Evolutionary conservation across 2,797 vertebrate species (phyloP).

Genomic region (Sebastes nivosus): DNA sequence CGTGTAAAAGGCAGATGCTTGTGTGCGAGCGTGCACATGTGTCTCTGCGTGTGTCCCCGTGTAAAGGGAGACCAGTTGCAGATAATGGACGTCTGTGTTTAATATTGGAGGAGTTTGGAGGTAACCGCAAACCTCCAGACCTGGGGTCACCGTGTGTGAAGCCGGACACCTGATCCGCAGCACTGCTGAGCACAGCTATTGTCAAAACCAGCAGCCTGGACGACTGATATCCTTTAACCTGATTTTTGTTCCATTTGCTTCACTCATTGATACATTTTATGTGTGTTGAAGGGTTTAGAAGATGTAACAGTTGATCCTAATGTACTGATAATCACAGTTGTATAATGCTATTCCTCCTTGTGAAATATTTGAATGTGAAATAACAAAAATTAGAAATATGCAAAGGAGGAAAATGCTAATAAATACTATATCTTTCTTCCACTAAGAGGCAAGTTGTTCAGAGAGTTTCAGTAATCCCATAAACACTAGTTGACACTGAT

Average conservation of each 20-base stretch:
- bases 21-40: slow-evolving; percentile 12
- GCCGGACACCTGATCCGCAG: slow-evolving; percentile 74
- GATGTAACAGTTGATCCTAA: background rate
- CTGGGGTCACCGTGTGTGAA: slow-evolving; percentile 72
- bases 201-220: slow-evolving; percentile 32
- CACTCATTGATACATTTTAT: background rate
- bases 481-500: slow-evolving; percentile 72
- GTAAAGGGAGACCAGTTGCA: slow-evolving; percentile 79
- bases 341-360: background rate
- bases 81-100: slow-evolving; percentile 81
- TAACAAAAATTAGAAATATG: background rate
- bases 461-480: slow-evolving; percentile 70
- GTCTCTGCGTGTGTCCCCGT: slow-evolving; percentile 45
- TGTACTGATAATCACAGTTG: background rate
- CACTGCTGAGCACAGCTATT: slow-evolving; percentile 46
- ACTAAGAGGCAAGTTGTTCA: slow-evolving; percentile 58
- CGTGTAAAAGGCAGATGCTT: background rate
- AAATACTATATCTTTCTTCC: slow-evolving; percentile 25
- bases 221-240: slow-evolving; percentile 45
- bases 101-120: slow-evolving; percentile 83
- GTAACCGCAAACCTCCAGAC: slow-evolving; percentile 81
- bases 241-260: slow-evolving; percentile 50
- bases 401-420: slow-evolving; percentile 5
- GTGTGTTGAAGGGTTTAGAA: background rate
- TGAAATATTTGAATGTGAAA: background rate